These are phyloP conservation scores for Rhingia campestris DNA, from an alignment of 2,888 invertebrate genomes.

Conservation along the genomic window DNA sequence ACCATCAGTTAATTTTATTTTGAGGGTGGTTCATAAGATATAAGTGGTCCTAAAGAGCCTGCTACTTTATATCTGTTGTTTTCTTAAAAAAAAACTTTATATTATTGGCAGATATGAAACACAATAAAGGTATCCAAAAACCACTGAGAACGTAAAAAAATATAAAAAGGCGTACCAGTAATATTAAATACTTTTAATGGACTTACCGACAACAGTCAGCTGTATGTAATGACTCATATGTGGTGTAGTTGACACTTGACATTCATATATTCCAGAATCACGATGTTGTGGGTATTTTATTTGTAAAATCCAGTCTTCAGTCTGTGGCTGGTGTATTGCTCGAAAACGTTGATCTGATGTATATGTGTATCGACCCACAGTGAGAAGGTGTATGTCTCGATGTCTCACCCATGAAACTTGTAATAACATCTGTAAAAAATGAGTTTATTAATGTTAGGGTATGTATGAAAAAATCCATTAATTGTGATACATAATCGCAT, in stretches of 20 bases:
- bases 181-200: neutral
- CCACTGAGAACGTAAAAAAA: no score
- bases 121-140: no score
- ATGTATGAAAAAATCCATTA: neutral
- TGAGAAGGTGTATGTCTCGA: constrained; percentile 93
- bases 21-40: no score
- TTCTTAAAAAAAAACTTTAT: no score
- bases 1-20: no score
- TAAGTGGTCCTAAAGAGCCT: no score
- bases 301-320: constrained; percentile 96
- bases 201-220: constrained; percentile 95
- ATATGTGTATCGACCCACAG: constrained; percentile 94
- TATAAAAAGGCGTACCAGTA: neutral
- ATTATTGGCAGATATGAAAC: no score
- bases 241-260: constrained; percentile 96
- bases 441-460: no score
- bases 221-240: constrained; percentile 96
- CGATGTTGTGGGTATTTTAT: constrained; percentile 96
- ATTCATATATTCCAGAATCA: constrained; percentile 94
- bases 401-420: constrained; percentile 97
- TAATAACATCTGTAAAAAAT: constrained; percentile 84
- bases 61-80: no score
- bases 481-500: neutral
- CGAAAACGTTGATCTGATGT: constrained; percentile 95
- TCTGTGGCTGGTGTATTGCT: constrained; percentile 92